Percentiles rank a stretch among this genome's conserved stretches.
Conservation (phyloP, 2,113 vertebrate genomes). For the Balaeniceps rex region DNA sequence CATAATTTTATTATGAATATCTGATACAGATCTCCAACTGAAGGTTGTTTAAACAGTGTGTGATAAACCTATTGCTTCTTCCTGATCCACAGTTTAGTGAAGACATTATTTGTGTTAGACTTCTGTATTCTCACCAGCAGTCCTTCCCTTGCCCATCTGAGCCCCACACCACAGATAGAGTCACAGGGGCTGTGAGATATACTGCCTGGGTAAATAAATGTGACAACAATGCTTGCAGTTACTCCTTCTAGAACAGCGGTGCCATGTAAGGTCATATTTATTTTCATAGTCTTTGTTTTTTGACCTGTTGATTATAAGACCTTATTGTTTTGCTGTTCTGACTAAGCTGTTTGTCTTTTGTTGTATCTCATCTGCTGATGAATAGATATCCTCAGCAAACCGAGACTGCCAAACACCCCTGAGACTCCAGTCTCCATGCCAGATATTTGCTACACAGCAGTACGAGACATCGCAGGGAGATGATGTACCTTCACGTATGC, state of each 20-base stretch:
- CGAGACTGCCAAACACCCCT: background rate
- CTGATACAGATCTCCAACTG: background rate
- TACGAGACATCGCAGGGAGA: background rate
- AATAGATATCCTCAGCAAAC: slow-evolving; percentile 1
- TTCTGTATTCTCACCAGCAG: background rate
- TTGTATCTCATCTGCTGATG: slow-evolving; percentile 28
- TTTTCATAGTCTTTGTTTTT: slow-evolving; percentile 54
- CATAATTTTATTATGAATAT: background rate
- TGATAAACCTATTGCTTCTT: background rate
- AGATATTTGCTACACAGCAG: background rate
- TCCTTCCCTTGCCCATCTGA: background rate
- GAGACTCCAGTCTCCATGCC: background rate
- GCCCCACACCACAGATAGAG: background rate
- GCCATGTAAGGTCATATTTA: slow-evolving; percentile 1
- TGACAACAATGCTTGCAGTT: slow-evolving; percentile 24
- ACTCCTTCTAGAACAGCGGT: background rate
- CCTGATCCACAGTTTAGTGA: background rate
- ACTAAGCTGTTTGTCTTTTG: slow-evolving; percentile 49
- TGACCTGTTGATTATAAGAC: slow-evolving; percentile 49
- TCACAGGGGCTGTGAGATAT: background rate
- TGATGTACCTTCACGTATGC: background rate
- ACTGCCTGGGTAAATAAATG: slow-evolving; percentile 26
- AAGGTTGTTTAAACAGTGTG: background rate
- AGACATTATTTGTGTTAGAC: background rate
- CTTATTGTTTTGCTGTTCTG: slow-evolving; percentile 38